These are phyloP conservation scores for Sycon ciliatum DNA, from an alignment of 37 sponge, comb jelly and placozoan genomes.

Conservation along the genomic window DNA sequence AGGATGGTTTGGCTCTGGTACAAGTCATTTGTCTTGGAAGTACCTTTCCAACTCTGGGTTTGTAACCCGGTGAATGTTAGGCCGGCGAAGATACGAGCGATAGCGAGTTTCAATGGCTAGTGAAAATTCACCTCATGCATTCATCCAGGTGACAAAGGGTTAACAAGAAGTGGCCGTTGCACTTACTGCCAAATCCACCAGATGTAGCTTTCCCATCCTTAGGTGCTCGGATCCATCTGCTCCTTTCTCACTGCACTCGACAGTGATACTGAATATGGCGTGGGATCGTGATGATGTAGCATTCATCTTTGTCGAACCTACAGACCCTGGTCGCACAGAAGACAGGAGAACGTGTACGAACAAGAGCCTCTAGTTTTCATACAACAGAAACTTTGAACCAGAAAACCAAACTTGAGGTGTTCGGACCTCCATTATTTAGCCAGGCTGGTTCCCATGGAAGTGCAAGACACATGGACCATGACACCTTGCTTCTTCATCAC, in stretches of 20 bases:
- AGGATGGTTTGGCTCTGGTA: neutral
- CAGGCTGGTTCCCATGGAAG: too few species aligned
- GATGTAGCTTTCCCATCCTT: conserved; percentile 90
- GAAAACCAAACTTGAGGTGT: too few species aligned
- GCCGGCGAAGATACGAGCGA: too few species aligned
- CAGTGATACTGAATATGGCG: conserved; percentile 89
- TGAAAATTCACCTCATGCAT: conserved; percentile 1
- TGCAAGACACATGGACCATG: too few species aligned
- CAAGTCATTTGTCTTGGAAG: too few species aligned
- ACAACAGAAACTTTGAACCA: too few species aligned
- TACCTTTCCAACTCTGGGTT: too few species aligned
- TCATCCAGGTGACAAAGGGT: neutral
- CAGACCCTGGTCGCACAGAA: conserved; percentile 11
- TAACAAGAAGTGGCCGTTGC: neutral
- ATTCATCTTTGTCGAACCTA: conserved; percentile 33
- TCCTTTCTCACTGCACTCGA: conserved; percentile 80
- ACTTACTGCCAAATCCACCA: conserved; percentile 89
- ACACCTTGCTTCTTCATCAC: too few species aligned
- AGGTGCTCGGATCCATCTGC: conserved; percentile 73
- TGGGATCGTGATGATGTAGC: conserved; percentile 86
- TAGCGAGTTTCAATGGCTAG: too few species aligned
- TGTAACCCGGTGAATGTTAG: too few species aligned
- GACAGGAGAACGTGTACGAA: too few species aligned
- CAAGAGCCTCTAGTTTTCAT: neutral
- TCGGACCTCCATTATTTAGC: too few species aligned